Percentiles rank a stretch among this genome's conserved stretches.
phyloP scores from a whole-genome alignment of 1,140 invertebrate species.

The Tetragnatha versicolor region DNA sequence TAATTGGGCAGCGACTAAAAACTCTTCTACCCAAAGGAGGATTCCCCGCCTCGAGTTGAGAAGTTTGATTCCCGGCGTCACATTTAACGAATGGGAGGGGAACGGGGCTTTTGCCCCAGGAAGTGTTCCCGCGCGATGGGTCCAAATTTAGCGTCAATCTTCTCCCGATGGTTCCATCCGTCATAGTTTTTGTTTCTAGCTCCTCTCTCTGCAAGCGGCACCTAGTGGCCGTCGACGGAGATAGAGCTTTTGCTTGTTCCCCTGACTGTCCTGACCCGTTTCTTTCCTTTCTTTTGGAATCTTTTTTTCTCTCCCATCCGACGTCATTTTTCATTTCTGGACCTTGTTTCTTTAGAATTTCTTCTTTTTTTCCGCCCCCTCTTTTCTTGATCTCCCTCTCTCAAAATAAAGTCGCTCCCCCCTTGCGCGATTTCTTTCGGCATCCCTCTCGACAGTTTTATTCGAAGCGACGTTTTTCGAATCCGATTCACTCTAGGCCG shows the following conservation, averaged over 20 bases:
- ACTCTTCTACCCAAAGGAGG: no score
- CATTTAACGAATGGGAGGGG: neutral
- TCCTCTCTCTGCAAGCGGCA: slow-evolving; percentile 16
- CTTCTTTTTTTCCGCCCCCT: slow-evolving; percentile 7
- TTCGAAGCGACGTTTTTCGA: slow-evolving; percentile 10
- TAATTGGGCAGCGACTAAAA: no score
- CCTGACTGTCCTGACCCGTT: slow-evolving; percentile 51
- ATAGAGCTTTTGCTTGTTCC: slow-evolving; percentile 54
- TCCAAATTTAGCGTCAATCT: slow-evolving; percentile 49
- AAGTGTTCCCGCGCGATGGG: slow-evolving; percentile 6
- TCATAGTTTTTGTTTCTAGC: slow-evolving; percentile 38
- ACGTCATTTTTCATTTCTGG: slow-evolving; percentile 47
- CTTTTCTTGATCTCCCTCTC: slow-evolving; percentile 30
- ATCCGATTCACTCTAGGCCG: neutral
- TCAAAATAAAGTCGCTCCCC: slow-evolving; percentile 49
- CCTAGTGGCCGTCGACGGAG: slow-evolving; percentile 24
- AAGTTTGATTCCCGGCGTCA: no score
- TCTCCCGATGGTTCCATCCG: slow-evolving; percentile 18
- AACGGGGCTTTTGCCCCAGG: slow-evolving; percentile 7
- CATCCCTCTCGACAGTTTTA: slow-evolving; percentile 18
- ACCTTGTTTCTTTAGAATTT: slow-evolving; percentile 33
- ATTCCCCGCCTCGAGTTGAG: no score
- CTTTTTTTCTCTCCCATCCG: slow-evolving; percentile 5
- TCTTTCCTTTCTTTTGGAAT: slow-evolving; percentile 10
- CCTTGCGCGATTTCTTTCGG: slow-evolving; percentile 28